phyloP scores from a whole-genome alignment of 1,140 invertebrate species.

The Aporrectodea caliginosa region DNA sequence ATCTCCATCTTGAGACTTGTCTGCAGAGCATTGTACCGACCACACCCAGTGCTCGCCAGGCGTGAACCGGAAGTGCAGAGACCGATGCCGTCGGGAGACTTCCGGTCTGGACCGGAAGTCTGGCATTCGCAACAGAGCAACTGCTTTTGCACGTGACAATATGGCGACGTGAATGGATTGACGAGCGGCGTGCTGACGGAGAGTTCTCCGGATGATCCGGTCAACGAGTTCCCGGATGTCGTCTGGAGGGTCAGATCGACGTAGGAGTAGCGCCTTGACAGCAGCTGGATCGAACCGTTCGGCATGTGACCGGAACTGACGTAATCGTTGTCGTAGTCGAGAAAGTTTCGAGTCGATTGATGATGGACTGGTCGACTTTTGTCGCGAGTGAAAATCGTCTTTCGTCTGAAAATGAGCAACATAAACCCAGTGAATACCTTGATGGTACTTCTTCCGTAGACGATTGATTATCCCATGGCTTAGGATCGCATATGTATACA shows the following conservation, averaged over 20 bases:
- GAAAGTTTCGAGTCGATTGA: background rate
- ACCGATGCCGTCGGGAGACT: background rate
- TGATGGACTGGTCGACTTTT: background rate
- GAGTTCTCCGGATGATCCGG: background rate
- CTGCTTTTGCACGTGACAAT: too few species aligned
- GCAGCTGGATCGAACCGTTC: background rate
- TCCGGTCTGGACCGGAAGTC: background rate
- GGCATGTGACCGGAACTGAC: background rate
- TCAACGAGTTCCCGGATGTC: background rate
- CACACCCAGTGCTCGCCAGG: background rate
- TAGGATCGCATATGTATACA: too few species aligned
- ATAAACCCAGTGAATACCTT: too few species aligned
- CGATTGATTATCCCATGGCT: too few species aligned
- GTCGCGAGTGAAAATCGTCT: background rate
- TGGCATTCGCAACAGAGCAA: background rate
- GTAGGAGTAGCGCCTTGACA: background rate
- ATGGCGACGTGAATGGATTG: background rate
- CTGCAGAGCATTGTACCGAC: background rate
- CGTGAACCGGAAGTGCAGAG: background rate
- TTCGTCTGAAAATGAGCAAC: background rate
- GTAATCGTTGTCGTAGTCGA: background rate
- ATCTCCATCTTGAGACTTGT: background rate
- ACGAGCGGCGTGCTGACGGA: background rate
- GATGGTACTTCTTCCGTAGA: too few species aligned
- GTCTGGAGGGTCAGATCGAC: background rate